Percentiles rank a stretch among this genome's conserved stretches.
Evolutionary conservation across 2,797 vertebrate genomes (phyloP).

Genomic region (Dermochelys coriacea): DNA sequence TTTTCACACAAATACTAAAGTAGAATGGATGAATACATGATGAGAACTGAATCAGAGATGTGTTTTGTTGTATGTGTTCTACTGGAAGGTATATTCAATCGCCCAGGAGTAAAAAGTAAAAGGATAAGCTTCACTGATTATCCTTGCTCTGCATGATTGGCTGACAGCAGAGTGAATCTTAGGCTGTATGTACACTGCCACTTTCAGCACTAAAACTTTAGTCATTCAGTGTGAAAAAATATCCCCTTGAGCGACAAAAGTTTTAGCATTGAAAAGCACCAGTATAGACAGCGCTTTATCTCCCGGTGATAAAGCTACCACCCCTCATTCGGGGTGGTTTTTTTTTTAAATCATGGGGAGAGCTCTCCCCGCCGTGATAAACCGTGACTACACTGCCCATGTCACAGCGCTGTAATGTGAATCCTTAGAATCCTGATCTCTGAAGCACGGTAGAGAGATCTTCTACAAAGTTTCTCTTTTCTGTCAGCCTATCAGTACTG

Average conservation of each 20-base stretch:
- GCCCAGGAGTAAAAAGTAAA: not conserved
- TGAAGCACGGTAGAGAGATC: not conserved
- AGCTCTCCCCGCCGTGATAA: too few species aligned
- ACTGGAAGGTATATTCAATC: not conserved
- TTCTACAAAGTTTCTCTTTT: not conserved
- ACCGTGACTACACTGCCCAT: too few species aligned
- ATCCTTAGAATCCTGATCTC: not conserved
- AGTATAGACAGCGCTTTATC: too few species aligned
- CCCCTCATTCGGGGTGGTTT: too few species aligned
- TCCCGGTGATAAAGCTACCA: too few species aligned
- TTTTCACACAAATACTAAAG: not conserved
- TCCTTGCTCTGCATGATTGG: not conserved
- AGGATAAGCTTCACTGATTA: not conserved
- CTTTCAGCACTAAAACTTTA: too few species aligned
- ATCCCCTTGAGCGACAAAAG: too few species aligned
- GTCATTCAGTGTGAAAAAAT: too few species aligned
- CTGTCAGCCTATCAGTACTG: not conserved
- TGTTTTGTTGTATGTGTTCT: not conserved
- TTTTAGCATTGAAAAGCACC: too few species aligned
- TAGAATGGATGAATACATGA: not conserved
- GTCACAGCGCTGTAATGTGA: too few species aligned
- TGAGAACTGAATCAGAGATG: conserved; percentile 7
- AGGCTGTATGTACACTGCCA: too few species aligned
- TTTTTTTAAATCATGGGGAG: too few species aligned
- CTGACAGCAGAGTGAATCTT: not conserved